These are phyloP conservation scores for Anthopleura xanthogrammica DNA, from an alignment of 92 coral and sea anemone genomes.

Conservation along the genomic window DNA sequence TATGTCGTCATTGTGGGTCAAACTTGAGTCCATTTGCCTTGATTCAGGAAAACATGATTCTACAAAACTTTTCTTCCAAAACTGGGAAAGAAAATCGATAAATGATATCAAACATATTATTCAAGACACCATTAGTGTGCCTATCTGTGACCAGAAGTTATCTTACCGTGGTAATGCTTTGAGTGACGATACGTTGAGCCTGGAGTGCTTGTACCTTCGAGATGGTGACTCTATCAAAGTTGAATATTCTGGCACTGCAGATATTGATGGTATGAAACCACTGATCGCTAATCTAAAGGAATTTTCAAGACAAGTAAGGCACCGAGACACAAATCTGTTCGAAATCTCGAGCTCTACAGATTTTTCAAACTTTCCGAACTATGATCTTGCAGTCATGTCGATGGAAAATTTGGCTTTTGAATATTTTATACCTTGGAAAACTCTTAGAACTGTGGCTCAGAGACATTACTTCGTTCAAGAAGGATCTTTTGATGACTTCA, in stretches of 20 bases:
- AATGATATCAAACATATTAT: conserved; percentile 54
- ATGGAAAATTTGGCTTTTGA: conserved; percentile 64
- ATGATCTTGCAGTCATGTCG: conserved; percentile 48
- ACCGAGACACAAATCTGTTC: conserved; percentile 7
- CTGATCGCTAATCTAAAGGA: conserved; percentile 33
- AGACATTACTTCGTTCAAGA: conserved; percentile 86
- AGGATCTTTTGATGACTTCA: conserved; percentile 74
- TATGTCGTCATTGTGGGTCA: conserved; percentile 3
- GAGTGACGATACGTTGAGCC: conserved; percentile 39
- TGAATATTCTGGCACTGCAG: conserved; percentile 37
- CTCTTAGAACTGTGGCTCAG: conserved; percentile 58
- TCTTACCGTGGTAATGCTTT: conserved; percentile 43
- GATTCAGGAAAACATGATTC: background rate
- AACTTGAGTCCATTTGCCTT: conserved; percentile 8
- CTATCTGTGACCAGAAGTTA: conserved; percentile 63
- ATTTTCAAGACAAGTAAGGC: conserved; percentile 31
- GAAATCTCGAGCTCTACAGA: background rate
- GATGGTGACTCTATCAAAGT: conserved; percentile 55
- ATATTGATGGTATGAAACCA: conserved; percentile 39
- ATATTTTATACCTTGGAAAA: conserved; percentile 83
- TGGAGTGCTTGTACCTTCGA: conserved; percentile 63
- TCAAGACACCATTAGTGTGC: conserved; percentile 48
- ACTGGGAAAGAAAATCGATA: conserved; percentile 49
- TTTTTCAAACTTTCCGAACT: conserved; percentile 28
- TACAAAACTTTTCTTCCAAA: conserved; percentile 4